phyloP scores from a whole-genome alignment of 2,113 vertebrate genomes.

The Ophiodon elongatus region DNA sequence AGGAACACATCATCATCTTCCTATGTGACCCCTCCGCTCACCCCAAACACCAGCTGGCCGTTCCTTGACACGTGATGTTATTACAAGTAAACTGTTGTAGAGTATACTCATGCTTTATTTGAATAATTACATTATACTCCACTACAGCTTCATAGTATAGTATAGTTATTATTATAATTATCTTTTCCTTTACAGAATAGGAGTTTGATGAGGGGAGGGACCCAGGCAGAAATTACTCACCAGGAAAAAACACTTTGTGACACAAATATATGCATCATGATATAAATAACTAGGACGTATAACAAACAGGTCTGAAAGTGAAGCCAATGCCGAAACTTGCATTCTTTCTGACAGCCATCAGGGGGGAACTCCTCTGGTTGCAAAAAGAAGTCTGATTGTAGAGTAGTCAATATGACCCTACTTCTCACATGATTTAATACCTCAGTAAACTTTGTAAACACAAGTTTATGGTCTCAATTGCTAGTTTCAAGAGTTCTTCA shows the following conservation, averaged over 20 bases:
- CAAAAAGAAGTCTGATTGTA: no score
- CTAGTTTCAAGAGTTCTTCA: no score
- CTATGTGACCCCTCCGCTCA: conserved; percentile 10
- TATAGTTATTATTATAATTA: no score
- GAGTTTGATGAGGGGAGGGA: background rate
- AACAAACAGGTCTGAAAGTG: background rate
- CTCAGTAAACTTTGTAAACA: no score
- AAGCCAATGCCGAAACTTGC: no score
- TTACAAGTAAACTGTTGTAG: conserved; percentile 10
- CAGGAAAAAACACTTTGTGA: background rate
- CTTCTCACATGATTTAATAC: no score
- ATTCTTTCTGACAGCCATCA: no score
- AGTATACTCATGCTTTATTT: background rate
- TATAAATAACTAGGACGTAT: background rate
- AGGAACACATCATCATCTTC: conserved; percentile 32
- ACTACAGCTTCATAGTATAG: background rate
- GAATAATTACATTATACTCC: background rate
- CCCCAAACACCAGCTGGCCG: conserved; percentile 23
- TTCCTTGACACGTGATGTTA: conserved; percentile 10
- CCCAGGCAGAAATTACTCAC: background rate
- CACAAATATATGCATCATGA: background rate
- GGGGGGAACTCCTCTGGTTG: no score
- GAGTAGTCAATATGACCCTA: no score
- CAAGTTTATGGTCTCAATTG: no score
- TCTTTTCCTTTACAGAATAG: background rate